A percentile compares a stretch with the other conserved stretches of the same genome.
These are phyloP conservation scores for Poeciliopsis turneri DNA, from an alignment of 2,797 vertebrate species.

Conservation along the genomic window DNA sequence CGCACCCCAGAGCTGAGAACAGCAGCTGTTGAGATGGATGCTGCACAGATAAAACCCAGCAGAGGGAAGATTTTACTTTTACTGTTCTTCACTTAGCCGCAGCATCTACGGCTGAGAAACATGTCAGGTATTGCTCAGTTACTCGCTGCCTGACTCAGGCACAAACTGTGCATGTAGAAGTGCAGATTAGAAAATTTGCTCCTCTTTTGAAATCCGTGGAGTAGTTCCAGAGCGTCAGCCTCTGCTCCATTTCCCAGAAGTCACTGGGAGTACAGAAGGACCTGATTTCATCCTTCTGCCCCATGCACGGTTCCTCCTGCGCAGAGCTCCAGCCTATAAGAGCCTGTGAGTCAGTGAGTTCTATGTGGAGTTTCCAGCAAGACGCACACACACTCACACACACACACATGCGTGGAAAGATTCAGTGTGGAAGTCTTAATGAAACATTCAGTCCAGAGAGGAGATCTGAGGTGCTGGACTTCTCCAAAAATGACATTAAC, in stretches of 20 bases:
- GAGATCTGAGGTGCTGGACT: constrained; percentile 36
- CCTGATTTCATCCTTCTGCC: constrained; percentile 23
- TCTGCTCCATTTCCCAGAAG: background rate
- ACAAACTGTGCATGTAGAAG: constrained; percentile 11
- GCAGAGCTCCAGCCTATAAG: constrained; percentile 25
- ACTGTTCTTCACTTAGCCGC: constrained; percentile 38
- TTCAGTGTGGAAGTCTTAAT: constrained; percentile 1
- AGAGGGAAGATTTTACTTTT: constrained; percentile 62
- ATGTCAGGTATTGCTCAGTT: constrained; percentile 23
- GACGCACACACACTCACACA: background rate
- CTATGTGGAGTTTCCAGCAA: constrained; percentile 17
- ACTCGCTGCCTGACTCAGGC: constrained; percentile 13
- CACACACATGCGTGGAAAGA: background rate
- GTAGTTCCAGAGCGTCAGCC: background rate
- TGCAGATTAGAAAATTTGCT: constrained; percentile 15
- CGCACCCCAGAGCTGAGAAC: constrained; percentile 77
- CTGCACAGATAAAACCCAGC: constrained; percentile 69
- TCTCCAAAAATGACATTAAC: constrained; percentile 41
- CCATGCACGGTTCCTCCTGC: constrained; percentile 8
- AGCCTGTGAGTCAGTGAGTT: constrained; percentile 34
- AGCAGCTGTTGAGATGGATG: constrained; percentile 76
- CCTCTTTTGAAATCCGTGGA: background rate
- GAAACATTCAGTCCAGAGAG: background rate
- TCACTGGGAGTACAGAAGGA: constrained; percentile 16
- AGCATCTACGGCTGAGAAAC: constrained; percentile 37